phyloP scores from a whole-genome alignment of 1,140 invertebrate species.

The Halictus rubicundus region DNA sequence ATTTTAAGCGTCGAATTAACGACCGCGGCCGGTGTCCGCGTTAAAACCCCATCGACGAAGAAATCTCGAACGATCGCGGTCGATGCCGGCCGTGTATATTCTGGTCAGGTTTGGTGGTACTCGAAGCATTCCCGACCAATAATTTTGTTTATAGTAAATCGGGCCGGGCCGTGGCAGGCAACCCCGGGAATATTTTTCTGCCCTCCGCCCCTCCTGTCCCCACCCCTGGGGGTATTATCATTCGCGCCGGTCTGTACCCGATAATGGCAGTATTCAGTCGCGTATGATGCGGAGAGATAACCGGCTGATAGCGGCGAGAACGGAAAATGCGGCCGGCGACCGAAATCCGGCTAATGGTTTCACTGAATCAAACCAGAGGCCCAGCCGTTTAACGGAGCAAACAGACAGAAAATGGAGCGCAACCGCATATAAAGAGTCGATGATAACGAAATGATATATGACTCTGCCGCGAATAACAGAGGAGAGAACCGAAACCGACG shows the following conservation, averaged over 20 bases:
- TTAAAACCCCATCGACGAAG: too few relatives aligned
- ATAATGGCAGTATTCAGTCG: conserved; percentile 64
- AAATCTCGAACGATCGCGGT: too few relatives aligned
- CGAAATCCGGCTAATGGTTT: conserved; percentile 78
- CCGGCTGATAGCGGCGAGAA: conserved; percentile 56
- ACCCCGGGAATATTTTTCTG: conserved; percentile 51
- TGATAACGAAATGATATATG: conserved; percentile 82
- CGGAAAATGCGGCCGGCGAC: conserved; percentile 67
- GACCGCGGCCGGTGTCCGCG: too few relatives aligned
- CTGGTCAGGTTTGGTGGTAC: too few relatives aligned
- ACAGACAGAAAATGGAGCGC: conserved; percentile 82
- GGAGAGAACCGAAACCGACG: conserved; percentile 62
- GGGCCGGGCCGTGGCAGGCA: too few relatives aligned
- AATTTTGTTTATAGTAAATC: too few relatives aligned
- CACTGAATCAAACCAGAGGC: conserved; percentile 75
- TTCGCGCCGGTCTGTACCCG: conserved; percentile 57
- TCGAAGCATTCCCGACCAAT: too few relatives aligned
- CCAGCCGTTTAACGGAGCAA: conserved; percentile 78
- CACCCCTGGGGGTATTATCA: conserved; percentile 54
- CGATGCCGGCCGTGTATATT: too few relatives aligned
- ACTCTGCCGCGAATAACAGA: conserved; percentile 72
- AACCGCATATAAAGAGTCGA: conserved; percentile 82
- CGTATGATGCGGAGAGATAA: conserved; percentile 62
- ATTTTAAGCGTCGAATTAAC: too few relatives aligned
- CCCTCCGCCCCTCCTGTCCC: background rate